Base-by-base conservation (phyloP, 2,113 vertebrate species). In the Protobothrops mucrosquamatus region DNA sequence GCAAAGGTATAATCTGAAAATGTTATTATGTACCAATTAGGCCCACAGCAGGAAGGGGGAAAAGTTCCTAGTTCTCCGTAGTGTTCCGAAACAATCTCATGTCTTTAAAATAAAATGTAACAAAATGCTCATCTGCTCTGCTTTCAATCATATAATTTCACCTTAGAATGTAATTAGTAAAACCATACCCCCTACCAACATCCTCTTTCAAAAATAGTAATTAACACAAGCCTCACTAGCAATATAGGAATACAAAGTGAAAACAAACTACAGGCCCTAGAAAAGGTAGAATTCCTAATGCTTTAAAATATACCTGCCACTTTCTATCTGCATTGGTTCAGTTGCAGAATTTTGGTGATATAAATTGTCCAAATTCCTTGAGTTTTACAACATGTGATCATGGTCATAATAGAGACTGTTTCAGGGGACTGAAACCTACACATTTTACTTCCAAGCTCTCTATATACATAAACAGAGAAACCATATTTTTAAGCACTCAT, bases 351-450 rank as follows among this genome's bases (percentile, higher is more conserved):
- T 96, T 89, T 95, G 96, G 91, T 87, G 94, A 29, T 91, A 93
- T 93, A 95, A 97, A 97, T 95, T 93, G 95, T 89, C 74, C 85
- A 95, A 93, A 54, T 91, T 74, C 94, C 94, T 94, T 95, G 93
- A 93, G 93, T 91, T 59, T 92, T 91, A 95, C 74, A 95, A 94
- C 93, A 95, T 95, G 85, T 96, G 96, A 97, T 97, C 94, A 95
- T 51, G 93, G 91, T 93, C 92, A 87, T 89, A 94, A 91, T 93
- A 88, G 94, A 94, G 69, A 56, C 15, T 87, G 94, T 96, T 96
- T 95, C 93, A 95, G 92, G 39, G 89, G 92, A 23, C 95, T 89
- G 86, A 85, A 97, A 96, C 96, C 94, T 96, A 95, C 96, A 95
- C 96, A 96, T 97, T 96, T 97, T 95, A 46, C 94, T 94, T 96